phyloP scores from a whole-genome alignment of 1,140 invertebrate species.

The Lasioglossum baleicum region DNA sequence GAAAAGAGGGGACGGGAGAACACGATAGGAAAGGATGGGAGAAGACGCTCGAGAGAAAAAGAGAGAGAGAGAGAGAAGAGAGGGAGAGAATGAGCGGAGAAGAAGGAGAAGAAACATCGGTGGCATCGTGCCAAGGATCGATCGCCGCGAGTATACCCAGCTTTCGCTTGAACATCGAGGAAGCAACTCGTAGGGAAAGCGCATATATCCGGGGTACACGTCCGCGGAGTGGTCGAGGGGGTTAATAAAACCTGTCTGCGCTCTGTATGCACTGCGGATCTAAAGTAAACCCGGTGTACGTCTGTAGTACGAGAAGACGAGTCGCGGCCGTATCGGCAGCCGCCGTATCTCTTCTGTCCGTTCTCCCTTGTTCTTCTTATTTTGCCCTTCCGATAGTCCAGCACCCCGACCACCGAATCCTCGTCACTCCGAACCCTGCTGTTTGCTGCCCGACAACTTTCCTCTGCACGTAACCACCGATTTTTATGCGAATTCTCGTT shows the following conservation, averaged over 20 bases:
- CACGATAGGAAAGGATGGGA: neutral
- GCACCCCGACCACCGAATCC: too few species aligned
- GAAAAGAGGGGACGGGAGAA: neutral
- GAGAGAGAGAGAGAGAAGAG: neutral
- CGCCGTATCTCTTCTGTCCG: neutral
- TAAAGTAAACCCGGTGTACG: constrained; percentile 39
- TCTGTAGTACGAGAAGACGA: constrained; percentile 14
- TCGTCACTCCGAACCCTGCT: too few species aligned
- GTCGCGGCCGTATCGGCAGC: constrained; percentile 22
- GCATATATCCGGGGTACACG: constrained; percentile 52
- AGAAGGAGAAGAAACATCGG: constrained; percentile 26
- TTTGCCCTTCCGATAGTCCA: neutral
- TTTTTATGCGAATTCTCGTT: too few species aligned
- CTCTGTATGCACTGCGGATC: constrained; percentile 50
- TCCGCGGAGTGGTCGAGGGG: constrained; percentile 45
- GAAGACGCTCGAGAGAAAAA: neutral
- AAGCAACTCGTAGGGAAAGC: constrained; percentile 49
- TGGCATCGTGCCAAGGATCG: constrained; percentile 64
- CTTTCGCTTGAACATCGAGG: constrained; percentile 50
- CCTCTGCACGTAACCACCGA: too few species aligned
- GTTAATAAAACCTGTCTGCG: constrained; percentile 61
- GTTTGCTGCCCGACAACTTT: too few species aligned
- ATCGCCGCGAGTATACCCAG: constrained; percentile 51
- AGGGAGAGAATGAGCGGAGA: neutral
- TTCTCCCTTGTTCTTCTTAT: neutral